Conservation (phyloP, 2,888 invertebrate species). For the Trichopoda pennipes region DNA sequence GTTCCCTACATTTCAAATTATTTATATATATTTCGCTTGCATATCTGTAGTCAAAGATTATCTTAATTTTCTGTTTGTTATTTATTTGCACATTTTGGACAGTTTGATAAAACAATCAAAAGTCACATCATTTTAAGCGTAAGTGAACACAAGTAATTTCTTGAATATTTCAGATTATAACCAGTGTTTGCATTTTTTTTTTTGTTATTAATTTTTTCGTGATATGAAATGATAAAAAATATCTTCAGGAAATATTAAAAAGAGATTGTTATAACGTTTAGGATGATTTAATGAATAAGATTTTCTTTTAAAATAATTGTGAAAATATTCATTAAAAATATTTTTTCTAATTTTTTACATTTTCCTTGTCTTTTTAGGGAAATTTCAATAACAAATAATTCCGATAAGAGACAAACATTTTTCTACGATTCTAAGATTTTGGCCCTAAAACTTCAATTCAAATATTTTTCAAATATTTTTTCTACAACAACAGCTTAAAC, state of each 20-base stretch:
- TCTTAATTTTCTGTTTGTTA: not conserved
- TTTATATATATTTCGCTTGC: not conserved
- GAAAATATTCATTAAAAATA: too few relatives aligned
- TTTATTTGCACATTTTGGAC: conserved; percentile 7
- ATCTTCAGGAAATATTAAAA: not conserved
- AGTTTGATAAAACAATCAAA: conserved; percentile 36
- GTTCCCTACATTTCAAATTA: conserved; percentile 3
- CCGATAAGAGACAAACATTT: conserved; percentile 60
- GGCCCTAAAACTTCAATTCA: not conserved
- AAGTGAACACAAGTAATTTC: not conserved
- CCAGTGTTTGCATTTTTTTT: too few relatives aligned
- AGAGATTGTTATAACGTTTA: not conserved
- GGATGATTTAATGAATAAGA: too few relatives aligned
- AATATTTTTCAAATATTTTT: not conserved
- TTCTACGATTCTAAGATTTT: conserved; percentile 29
- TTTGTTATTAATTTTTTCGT: not conserved
- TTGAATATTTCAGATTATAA: conserved; percentile 17
- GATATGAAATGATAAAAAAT: not conserved
- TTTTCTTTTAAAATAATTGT: not conserved
- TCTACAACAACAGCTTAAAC: conserved; percentile 27
- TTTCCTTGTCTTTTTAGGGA: conserved; percentile 68
- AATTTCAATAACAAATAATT: conserved; percentile 59
- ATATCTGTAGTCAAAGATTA: conserved; percentile 2
- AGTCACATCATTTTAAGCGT: not conserved
- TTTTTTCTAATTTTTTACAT: not conserved